Conservation (phyloP, 2,888 invertebrate genomes). For the Dione juno region DNA sequence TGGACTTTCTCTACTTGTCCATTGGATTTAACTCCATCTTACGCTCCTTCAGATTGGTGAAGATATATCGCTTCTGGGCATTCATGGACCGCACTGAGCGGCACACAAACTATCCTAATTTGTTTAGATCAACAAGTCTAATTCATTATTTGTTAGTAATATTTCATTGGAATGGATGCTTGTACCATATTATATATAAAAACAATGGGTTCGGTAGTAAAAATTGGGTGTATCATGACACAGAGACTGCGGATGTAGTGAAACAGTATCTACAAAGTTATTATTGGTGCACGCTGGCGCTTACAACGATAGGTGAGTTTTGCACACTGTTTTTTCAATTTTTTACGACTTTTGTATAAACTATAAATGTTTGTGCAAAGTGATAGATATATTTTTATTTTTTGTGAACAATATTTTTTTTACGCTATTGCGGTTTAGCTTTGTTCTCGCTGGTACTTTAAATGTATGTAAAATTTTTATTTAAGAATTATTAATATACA, state of each 20-base stretch:
- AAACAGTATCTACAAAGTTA: constrained; percentile 98
- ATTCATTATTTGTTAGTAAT: constrained; percentile 98
- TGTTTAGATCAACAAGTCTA: constrained; percentile 95
- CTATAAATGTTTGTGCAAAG: constrained; percentile 21
- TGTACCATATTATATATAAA: constrained; percentile 98
- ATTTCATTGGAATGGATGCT: constrained; percentile 99
- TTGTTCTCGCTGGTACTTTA: background rate
- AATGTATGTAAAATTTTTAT: constrained; percentile 4
- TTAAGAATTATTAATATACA: background rate
- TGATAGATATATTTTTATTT: constrained; percentile 14
- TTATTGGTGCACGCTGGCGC: constrained; percentile 98
- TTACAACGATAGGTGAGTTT: constrained; percentile 94
- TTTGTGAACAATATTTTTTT: constrained; percentile 15
- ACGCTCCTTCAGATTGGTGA: constrained; percentile 97
- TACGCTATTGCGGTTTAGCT: background rate
- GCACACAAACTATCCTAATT: constrained; percentile 99
- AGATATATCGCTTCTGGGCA: constrained; percentile 99
- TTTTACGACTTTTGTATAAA: constrained; percentile 17
- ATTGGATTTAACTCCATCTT: constrained; percentile 98
- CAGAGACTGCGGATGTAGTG: constrained; percentile 93
- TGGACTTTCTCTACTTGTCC: constrained; percentile 98
- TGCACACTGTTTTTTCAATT: constrained; percentile 33
- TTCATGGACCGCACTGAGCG: constrained; percentile 99
- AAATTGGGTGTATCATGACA: constrained; percentile 95
- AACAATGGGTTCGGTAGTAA: constrained; percentile 97